Evolutionary conservation across 2,797 vertebrate species (phyloP).

Genomic region (Falco novaeseelandiae): DNA sequence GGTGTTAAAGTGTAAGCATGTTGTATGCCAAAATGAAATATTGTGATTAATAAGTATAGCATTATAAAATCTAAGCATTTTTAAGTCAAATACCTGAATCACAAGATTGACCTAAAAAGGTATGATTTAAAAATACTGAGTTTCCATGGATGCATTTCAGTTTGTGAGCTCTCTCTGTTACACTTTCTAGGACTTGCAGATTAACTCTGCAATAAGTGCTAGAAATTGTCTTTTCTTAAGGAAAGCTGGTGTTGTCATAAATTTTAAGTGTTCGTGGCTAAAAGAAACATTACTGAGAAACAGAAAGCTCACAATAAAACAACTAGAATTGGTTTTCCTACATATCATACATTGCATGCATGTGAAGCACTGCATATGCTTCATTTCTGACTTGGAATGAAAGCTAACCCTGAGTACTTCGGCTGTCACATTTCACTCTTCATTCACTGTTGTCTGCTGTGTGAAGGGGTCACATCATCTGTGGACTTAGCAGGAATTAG

Average conservation of each 20-base stretch:
- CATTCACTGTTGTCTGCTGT: not conserved
- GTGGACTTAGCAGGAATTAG: not conserved
- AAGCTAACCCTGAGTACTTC: not conserved
- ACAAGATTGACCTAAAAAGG: not conserved
- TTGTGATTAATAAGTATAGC: not conserved
- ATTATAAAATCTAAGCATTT: not conserved
- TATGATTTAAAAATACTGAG: not conserved
- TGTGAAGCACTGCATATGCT: not conserved
- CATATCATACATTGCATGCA: rapidly evolving
- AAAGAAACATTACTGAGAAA: not conserved
- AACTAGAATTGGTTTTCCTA: not conserved
- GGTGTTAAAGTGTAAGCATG: not conserved
- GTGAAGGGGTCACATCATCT: not conserved
- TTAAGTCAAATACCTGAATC: not conserved
- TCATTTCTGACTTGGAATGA: not conserved
- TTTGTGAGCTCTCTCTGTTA: not conserved
- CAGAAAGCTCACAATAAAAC: not conserved
- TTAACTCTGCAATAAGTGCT: not conserved
- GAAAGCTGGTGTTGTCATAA: not conserved
- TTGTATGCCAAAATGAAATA: not conserved
- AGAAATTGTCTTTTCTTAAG: not conserved
- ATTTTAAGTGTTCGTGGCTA: not conserved
- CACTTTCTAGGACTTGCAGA: not conserved
- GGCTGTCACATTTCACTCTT: not conserved
- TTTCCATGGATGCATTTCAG: not conserved